Evolutionary conservation across 2,888 invertebrate species (phyloP), one percentile per base, ranked within the genome.

Genomic region (Chloroclystis v-ata): DNA sequence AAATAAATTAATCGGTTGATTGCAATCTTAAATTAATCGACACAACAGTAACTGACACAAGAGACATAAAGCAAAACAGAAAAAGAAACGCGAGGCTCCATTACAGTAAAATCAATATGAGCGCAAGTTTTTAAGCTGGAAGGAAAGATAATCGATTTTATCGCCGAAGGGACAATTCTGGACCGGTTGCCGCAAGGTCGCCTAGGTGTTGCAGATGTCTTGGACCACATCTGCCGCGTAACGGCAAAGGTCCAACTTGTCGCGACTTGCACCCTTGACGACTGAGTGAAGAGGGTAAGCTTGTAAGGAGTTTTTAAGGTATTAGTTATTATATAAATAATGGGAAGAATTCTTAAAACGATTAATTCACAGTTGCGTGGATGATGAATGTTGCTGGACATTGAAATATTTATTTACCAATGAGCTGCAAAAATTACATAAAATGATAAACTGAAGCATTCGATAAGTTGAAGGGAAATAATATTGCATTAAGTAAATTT

Each of bases 121-220:
- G 42, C 42, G 12, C 41, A 25, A 39, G 38, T 44, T 41, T 43
- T 47, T 37, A 37, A 44, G 38, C 28, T 33, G n/a, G 37, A 32
- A 43, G 30, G 26, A 30, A 43, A 46, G 41, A 30, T 44, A 52
- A 51, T 47, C 44, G 37, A 46, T 38, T 39, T 49, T 40, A 49
- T 52, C 42, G 37, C 32, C 41, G 16, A 54, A 56, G 51, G 54
- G 54, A 52, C 50, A 52, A 45, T 42, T 28, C 33, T 28, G 20
- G 56, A 62, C 63, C 47, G 53, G 61, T 65, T 53, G 35, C 6
- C 43, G 41, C 62, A 68, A 69, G 63, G 65, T 60, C 61, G 43
- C 47, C 49, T 57, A 59, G 60, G 55, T 56, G 47, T 49, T 55
- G 57, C 66, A 63, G 60, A 65, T 66, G 65, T 54, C 59, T 41